Conservation (phyloP, 2,113 vertebrate genomes). For the Barbus barbus region DNA sequence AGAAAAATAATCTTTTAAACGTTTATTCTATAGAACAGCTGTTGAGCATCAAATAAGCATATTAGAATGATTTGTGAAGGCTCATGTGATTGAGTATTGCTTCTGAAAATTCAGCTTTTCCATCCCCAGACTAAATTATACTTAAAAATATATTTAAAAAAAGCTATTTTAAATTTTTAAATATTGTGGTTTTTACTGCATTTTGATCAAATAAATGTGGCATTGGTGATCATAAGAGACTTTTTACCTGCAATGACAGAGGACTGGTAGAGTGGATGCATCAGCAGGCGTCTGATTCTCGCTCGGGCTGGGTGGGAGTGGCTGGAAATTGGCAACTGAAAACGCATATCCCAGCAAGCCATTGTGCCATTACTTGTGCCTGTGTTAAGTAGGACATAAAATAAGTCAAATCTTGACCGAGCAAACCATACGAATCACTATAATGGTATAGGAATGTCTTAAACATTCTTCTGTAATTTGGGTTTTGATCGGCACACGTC, state of each 20-base stretch:
- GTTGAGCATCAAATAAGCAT: neutral
- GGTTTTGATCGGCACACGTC: neutral
- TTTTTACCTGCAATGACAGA: conserved; percentile 93
- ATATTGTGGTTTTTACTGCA: neutral
- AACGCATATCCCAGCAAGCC: conserved; percentile 99
- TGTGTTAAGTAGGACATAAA: conserved; percentile 57
- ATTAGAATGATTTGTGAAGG: neutral
- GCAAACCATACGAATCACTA: neutral
- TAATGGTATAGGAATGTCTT: neutral
- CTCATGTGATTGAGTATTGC: neutral
- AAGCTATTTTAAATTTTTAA: neutral
- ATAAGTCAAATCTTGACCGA: neutral
- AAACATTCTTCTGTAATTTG: neutral
- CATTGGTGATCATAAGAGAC: neutral
- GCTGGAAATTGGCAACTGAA: conserved; percentile 96
- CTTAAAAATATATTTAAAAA: too few species aligned
- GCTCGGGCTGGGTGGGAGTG: conserved; percentile 92
- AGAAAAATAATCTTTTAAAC: too few species aligned
- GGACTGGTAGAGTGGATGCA: conserved; percentile 96
- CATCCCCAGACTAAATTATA: too few species aligned
- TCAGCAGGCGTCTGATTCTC: conserved; percentile 90
- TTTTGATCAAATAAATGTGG: neutral
- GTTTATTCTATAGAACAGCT: neutral
- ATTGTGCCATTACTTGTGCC: conserved; percentile 97
- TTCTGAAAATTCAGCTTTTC: neutral